These are phyloP conservation scores for Microplitis demolitor DNA, from an alignment of 1,140 invertebrate genomes.

Conservation along the genomic window DNA sequence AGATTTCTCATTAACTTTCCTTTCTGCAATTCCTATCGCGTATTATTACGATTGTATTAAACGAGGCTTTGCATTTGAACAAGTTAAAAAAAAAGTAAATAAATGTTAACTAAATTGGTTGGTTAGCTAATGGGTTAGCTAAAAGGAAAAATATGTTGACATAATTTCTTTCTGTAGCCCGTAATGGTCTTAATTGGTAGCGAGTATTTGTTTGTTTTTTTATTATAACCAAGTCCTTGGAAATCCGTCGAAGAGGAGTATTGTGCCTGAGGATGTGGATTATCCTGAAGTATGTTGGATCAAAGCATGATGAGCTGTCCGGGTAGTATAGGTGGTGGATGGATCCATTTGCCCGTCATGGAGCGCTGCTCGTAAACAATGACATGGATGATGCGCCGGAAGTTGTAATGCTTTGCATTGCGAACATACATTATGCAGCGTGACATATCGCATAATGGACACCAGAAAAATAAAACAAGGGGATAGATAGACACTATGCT, in stretches of 20 bases:
- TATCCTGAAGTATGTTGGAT: not conserved
- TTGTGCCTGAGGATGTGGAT: not conserved
- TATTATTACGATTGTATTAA: slow-evolving; percentile 13
- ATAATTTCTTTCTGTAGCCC: no score
- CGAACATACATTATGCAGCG: slow-evolving; percentile 41
- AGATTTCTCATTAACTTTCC: slow-evolving; percentile 24
- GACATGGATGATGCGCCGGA: slow-evolving; percentile 41
- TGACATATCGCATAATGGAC: slow-evolving; percentile 11
- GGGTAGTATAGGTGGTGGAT: not conserved
- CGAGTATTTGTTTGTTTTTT: no score
- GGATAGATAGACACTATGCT: not conserved
- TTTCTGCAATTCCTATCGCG: not conserved
- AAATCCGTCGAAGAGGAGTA: not conserved
- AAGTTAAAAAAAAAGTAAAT: not conserved
- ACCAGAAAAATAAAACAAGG: slow-evolving; percentile 11
- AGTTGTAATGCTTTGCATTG: slow-evolving; percentile 44
- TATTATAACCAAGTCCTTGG: no score
- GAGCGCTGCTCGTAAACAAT: slow-evolving; percentile 44
- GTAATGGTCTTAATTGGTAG: no score
- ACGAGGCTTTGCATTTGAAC: not conserved
- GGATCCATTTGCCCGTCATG: slow-evolving; percentile 42
- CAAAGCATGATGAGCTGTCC: slow-evolving; percentile 1
- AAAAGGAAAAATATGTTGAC: no score
- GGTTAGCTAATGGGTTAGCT: no score
- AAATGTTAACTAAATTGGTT: not conserved